Conservation (phyloP, 2,113 vertebrate genomes). For the Albula glossodonta region DNA sequence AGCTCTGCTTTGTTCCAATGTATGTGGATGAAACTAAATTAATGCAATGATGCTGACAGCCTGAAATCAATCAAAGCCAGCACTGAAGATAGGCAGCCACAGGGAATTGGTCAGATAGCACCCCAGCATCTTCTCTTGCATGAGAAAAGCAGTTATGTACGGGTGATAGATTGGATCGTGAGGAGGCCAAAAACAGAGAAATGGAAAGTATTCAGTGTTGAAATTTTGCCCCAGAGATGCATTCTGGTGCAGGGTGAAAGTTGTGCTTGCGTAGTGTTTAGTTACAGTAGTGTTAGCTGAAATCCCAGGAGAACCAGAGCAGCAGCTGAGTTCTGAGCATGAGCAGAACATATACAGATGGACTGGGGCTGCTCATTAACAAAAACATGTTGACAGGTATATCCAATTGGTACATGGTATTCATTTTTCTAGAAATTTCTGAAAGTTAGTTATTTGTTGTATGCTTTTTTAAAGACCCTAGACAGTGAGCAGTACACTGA, state of each 20-base stretch:
- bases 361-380: too few species aligned
- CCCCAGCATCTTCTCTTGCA: not conserved
- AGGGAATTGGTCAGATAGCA: not conserved
- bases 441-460: not conserved
- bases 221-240: constrained; percentile 23
- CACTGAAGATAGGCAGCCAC: constrained; percentile 7
- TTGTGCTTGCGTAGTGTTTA: not conserved
- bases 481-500: not conserved
- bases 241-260: constrained; percentile 14
- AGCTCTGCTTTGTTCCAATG: constrained; percentile 36
- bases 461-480: not conserved
- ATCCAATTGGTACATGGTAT: not conserved
- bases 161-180: constrained; percentile 41
- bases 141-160: constrained; percentile 38
- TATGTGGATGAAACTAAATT: constrained; percentile 44
- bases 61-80: constrained; percentile 42
- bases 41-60: constrained; percentile 31
- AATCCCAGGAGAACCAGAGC: not conserved
- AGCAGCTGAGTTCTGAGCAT: not conserved
- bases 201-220: constrained; percentile 13
- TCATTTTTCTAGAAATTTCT: not conserved
- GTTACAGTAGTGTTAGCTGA: not conserved
- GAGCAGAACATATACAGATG: not conserved
- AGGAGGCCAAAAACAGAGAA: constrained; percentile 19
- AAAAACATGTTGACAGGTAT: not conserved